phyloP scores from a whole-genome alignment of 2,797 vertebrate species.

The Acrossocheilus wenchowensis region DNA sequence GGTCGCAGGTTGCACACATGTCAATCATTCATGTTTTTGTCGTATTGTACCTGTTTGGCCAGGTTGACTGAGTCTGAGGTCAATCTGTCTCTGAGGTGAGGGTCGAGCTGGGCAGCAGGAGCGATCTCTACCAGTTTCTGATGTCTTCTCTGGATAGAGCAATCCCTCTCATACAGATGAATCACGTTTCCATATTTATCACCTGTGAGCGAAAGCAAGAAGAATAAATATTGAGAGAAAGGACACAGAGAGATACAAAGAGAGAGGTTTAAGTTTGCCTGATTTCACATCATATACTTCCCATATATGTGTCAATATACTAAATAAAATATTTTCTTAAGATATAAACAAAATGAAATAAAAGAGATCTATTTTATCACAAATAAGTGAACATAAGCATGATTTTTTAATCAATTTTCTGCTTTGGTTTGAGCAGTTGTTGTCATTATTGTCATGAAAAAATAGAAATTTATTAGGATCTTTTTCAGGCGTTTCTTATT shows the following conservation, averaged over 20 bases:
- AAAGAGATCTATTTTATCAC: neutral
- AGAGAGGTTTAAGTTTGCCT: neutral
- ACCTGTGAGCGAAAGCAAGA: slow-evolving; percentile 71
- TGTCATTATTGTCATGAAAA: neutral
- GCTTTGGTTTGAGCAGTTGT: neutral
- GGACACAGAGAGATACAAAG: neutral
- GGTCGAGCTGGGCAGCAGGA: slow-evolving; percentile 85
- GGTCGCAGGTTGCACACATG: neutral
- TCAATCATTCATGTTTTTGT: neutral
- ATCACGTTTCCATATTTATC: slow-evolving; percentile 91
- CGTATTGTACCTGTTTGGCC: slow-evolving; percentile 82
- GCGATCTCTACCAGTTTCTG: slow-evolving; percentile 96
- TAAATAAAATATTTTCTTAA: neutral
- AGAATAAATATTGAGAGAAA: slow-evolving; percentile 1
- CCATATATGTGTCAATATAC: neutral
- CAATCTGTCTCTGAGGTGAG: slow-evolving; percentile 84
- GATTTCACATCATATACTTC: neutral
- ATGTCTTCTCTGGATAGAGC: slow-evolving; percentile 93
- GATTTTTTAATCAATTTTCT: neutral
- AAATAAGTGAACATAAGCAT: neutral
- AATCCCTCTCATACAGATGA: slow-evolving; percentile 94
- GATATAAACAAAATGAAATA: neutral
- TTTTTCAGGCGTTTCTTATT: neutral
- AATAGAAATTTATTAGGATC: neutral
- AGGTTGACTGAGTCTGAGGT: slow-evolving; percentile 87